phyloP scores from a whole-genome alignment of 2,113 vertebrate genomes.

The Piaya cayana region DNA sequence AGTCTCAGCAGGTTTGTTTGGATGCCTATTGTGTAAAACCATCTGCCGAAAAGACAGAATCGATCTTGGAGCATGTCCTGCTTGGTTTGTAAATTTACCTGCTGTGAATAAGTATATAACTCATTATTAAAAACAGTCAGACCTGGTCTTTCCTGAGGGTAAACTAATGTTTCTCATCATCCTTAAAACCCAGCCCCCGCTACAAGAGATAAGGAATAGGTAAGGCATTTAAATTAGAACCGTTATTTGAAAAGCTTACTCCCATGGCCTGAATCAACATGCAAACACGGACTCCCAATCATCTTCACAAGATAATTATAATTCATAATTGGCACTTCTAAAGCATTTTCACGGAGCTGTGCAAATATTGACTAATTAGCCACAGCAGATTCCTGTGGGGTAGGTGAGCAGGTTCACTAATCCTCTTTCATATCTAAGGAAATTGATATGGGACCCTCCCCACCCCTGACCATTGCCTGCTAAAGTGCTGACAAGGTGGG shows the following conservation, averaged over 20 bases:
- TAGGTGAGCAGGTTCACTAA: neutral
- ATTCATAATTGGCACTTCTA: slow-evolving; percentile 48
- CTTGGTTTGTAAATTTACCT: slow-evolving; percentile 54
- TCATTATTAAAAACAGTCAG: slow-evolving; percentile 68
- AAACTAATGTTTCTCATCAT: slow-evolving; percentile 44
- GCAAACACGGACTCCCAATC: neutral
- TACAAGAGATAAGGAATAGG: slow-evolving; percentile 2
- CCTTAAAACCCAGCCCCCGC: neutral
- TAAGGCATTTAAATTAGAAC: slow-evolving; percentile 26
- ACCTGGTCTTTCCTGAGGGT: slow-evolving; percentile 46
- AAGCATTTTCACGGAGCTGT: neutral
- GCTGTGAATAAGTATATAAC: slow-evolving; percentile 55
- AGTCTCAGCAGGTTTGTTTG: slow-evolving; percentile 40
- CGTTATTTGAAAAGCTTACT: slow-evolving; percentile 1
- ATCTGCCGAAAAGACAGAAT: slow-evolving; percentile 57
- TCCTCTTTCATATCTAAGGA: neutral
- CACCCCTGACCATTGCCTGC: neutral
- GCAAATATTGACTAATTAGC: slow-evolving; percentile 59
- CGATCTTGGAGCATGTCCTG: slow-evolving; percentile 23
- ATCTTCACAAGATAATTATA: slow-evolving; percentile 41
- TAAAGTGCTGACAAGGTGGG: neutral
- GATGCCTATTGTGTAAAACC: slow-evolving; percentile 34
- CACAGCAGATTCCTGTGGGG: neutral
- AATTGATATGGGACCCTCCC: neutral
- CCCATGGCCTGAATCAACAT: slow-evolving; percentile 9